These are phyloP conservation scores for Candoia aspera DNA, from an alignment of 2,113 vertebrate genomes.

Conservation along the genomic window DNA sequence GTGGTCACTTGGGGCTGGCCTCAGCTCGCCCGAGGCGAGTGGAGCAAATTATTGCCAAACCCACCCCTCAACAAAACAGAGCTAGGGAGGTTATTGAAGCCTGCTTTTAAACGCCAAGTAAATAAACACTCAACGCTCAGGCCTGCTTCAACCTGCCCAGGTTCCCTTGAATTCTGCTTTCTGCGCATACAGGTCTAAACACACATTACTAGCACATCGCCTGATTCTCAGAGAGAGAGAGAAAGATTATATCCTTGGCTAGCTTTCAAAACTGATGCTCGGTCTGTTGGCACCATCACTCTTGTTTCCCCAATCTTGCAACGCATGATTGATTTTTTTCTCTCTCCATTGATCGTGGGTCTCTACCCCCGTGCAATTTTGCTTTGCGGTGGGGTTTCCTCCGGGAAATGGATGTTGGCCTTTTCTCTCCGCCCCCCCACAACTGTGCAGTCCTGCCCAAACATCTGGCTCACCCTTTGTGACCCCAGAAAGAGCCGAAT, in stretches of 20 bases:
- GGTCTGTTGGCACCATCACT: no score
- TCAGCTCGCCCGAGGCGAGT: neutral
- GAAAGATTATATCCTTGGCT: neutral
- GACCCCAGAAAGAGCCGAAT: neutral
- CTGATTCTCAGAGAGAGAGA: accelerated
- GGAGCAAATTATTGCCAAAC: no score
- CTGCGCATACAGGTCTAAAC: neutral
- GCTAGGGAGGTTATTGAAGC: neutral
- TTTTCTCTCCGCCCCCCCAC: neutral
- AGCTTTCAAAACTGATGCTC: no score
- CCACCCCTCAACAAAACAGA: neutral
- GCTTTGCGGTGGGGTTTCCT: neutral
- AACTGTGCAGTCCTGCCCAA: no score
- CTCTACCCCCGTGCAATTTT: no score
- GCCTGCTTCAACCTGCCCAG: neutral
- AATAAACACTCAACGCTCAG: neutral
- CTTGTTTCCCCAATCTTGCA: neutral
- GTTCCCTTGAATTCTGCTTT: neutral
- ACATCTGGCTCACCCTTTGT: neutral
- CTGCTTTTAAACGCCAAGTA: neutral
- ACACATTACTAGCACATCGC: accelerated
- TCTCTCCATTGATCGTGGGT: no score
- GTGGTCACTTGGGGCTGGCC: neutral
- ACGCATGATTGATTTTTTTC: neutral
- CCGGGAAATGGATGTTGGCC: neutral